A percentile compares a stretch with the other conserved stretches of the same genome.
These are phyloP conservation scores for Drosophila macrospina DNA, from an alignment of 2,888 invertebrate species.

Conservation along the genomic window DNA sequence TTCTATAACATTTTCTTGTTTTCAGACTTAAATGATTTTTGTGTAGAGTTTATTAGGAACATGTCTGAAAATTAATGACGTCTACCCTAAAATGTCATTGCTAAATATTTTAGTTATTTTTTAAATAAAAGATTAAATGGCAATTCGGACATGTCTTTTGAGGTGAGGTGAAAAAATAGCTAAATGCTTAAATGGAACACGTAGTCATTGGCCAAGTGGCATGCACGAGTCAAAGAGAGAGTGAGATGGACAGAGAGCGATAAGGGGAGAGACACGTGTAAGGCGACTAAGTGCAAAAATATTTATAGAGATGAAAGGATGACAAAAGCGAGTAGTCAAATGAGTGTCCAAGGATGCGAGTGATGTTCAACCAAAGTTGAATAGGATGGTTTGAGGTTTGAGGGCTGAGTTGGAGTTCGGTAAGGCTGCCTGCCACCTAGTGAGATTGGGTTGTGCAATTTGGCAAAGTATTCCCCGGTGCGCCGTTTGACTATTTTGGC, in stretches of 20 bases:
- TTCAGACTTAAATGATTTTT: too few species aligned
- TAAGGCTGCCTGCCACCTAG: background rate
- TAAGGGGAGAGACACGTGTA: constrained; percentile 31
- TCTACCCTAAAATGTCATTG: too few species aligned
- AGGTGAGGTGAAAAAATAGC: constrained; percentile 9
- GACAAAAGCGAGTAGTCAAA: constrained; percentile 69
- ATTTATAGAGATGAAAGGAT: constrained; percentile 57
- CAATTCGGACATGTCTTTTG: constrained; percentile 1
- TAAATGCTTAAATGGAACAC: constrained; percentile 37
- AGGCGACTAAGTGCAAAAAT: constrained; percentile 55
- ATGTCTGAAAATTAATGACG: too few species aligned
- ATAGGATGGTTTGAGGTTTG: background rate
- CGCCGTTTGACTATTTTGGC: constrained; percentile 66
- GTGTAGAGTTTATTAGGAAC: too few species aligned
- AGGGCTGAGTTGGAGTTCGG: background rate
- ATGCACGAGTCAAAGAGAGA: constrained; percentile 10
- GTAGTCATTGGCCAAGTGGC: constrained; percentile 18
- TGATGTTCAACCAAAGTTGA: constrained; percentile 22
- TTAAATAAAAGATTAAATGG: constrained; percentile 11
- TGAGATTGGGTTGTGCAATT: constrained; percentile 67
- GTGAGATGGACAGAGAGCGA: background rate
- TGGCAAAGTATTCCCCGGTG: constrained; percentile 78
- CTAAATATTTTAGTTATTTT: background rate
- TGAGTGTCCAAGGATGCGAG: constrained; percentile 61
- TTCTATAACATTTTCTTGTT: too few species aligned